Percentiles rank a stretch among this genome's conserved stretches.
Conservation (phyloP, 2,888 invertebrate genomes). For the Drosophila austrosaltans region DNA sequence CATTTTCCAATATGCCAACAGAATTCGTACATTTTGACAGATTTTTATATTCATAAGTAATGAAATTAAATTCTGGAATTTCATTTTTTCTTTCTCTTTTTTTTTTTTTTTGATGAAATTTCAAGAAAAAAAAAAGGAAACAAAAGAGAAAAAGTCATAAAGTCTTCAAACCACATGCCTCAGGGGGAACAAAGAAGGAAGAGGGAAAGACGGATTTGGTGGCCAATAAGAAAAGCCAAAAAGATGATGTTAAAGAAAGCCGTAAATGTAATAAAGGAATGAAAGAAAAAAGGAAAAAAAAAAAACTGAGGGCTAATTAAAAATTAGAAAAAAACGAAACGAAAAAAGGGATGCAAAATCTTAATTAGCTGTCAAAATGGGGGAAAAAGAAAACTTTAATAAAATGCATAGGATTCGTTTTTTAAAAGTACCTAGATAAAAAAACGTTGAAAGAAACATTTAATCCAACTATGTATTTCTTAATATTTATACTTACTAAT, state of each 20-base stretch:
- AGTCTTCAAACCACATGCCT: not conserved
- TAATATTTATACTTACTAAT: not conserved
- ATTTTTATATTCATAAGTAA: slow-evolving; percentile 5
- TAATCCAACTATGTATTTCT: not conserved
- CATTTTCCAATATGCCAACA: not conserved
- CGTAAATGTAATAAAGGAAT: not conserved
- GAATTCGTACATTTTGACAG: not conserved
- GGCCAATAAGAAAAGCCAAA: not conserved
- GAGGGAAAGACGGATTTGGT: not conserved
- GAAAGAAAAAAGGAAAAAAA: not conserved
- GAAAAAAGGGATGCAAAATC: not conserved
- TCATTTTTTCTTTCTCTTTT: not conserved
- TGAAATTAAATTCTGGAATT: not conserved
- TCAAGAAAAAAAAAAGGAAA: not conserved
- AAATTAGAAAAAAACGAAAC: not conserved
- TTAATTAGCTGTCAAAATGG: slow-evolving; percentile 8
- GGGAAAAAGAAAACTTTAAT: not conserved
- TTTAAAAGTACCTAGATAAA: not conserved
- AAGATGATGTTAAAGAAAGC: slow-evolving; percentile 2
- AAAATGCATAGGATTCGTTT: not conserved
- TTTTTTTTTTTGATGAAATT: not conserved
- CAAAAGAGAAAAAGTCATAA: not conserved
- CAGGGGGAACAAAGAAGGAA: not conserved
- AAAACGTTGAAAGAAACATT: not conserved
- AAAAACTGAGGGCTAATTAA: slow-evolving; percentile 1